Conservation (phyloP, 2,113 vertebrate genomes). For the Emydura subglobosa region DNA sequence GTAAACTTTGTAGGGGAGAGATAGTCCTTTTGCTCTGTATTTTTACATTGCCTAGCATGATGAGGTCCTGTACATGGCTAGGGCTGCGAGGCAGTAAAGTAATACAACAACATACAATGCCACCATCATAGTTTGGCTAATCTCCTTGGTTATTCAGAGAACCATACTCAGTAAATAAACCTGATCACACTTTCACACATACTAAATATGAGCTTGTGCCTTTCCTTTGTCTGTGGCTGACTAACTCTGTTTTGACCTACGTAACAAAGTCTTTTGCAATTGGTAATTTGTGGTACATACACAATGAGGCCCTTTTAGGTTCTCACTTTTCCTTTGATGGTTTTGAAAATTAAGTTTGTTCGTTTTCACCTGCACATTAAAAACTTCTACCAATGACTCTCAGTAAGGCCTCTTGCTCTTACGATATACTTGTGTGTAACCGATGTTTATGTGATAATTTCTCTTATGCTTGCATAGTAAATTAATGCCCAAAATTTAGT, state of each 20-base stretch:
- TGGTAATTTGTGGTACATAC: not conserved
- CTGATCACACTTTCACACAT: not conserved
- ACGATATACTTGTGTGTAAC: no score
- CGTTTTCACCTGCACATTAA: not conserved
- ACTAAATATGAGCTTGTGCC: not conserved
- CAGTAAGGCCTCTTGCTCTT: not conserved
- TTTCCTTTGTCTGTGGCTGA: not conserved
- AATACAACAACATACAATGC: not conserved
- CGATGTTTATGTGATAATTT: not conserved
- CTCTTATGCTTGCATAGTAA: not conserved
- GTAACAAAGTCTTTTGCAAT: not conserved
- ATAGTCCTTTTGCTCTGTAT: not conserved
- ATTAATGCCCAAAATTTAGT: not conserved
- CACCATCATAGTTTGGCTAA: not conserved
- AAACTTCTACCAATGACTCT: not conserved
- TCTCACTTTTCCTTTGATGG: not conserved
- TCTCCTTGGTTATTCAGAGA: not conserved
- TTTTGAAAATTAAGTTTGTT: not conserved
- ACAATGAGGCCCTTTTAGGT: rapidly evolving
- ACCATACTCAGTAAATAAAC: not conserved
- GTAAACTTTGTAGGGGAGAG: not conserved
- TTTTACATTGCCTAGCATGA: not conserved
- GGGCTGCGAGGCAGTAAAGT: not conserved
- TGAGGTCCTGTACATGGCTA: not conserved
- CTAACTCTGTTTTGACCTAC: not conserved